Evolutionary conservation across 2,797 vertebrate species (phyloP).

Genomic region (Alexandromys oeconomus): DNA sequence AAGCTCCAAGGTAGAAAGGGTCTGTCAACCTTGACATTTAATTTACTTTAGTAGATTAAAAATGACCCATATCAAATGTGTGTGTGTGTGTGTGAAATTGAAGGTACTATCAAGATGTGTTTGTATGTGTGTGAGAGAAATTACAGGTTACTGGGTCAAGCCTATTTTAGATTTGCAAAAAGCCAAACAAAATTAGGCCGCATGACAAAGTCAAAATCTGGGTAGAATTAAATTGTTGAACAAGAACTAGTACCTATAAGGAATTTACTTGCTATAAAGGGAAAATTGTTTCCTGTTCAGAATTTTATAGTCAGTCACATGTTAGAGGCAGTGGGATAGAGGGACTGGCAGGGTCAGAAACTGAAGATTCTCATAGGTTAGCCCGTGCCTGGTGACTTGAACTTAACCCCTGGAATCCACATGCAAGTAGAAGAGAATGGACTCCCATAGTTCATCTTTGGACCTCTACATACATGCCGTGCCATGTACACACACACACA

Average conservation of each 20-base stretch:
- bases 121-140: neutral
- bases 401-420: neutral
- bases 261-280: conserved; percentile 14
- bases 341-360: neutral
- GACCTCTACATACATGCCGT: neutral
- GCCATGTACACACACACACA: neutral
- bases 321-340: neutral
- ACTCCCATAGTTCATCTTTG: neutral
- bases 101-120: neutral
- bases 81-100: neutral
- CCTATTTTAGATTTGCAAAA: neutral
- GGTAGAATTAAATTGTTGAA: neutral
- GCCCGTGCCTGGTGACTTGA: neutral
- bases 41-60: neutral
- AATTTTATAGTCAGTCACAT: conserved; percentile 24
- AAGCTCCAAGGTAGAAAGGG: neutral
- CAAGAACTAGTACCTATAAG: neutral
- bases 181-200: neutral
- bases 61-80: neutral
- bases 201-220: conserved; percentile 2
- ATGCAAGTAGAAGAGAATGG: neutral
- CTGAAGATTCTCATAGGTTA: neutral
- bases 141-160: conserved; percentile 14
- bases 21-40: neutral
- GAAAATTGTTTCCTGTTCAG: conserved; percentile 13